These are phyloP conservation scores for Asobara japonica DNA, from an alignment of 1,140 invertebrate species.

Conservation along the genomic window DNA sequence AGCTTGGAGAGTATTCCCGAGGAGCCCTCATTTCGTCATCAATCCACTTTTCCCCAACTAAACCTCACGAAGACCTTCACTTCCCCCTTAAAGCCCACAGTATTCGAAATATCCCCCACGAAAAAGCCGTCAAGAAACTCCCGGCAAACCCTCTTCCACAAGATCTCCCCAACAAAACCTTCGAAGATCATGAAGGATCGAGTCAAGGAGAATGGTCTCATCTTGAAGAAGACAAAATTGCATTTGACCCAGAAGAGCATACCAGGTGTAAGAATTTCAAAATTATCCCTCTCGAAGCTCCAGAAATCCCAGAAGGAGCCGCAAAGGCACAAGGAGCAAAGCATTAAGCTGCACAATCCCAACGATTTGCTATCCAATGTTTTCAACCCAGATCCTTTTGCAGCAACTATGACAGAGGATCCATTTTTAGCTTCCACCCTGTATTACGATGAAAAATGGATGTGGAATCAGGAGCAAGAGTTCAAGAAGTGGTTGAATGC, in stretches of 20 bases:
- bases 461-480: constrained; percentile 81
- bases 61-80: constrained; percentile 16
- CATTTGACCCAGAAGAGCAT: constrained; percentile 39
- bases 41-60: neutral
- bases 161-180: neutral
- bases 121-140: neutral
- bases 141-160: neutral
- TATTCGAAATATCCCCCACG: neutral
- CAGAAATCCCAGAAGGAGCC: constrained; percentile 26
- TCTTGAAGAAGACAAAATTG: constrained; percentile 41
- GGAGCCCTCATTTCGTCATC: neutral
- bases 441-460: constrained; percentile 83
- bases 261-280: constrained; percentile 49
- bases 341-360: constrained; percentile 46
- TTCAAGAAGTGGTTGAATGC: constrained; percentile 91
- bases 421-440: constrained; percentile 72
- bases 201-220: constrained; percentile 15
- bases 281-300: constrained; percentile 45
- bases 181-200: constrained; percentile 51
- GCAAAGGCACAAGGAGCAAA: constrained; percentile 36
- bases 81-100: neutral
- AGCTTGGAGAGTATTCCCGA: constrained; percentile 30
- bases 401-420: constrained; percentile 72
- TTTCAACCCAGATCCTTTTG: constrained; percentile 70
- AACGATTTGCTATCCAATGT: constrained; percentile 51